phyloP scores from a whole-genome alignment of 2,888 invertebrate species.

The Volucella inanis region DNA sequence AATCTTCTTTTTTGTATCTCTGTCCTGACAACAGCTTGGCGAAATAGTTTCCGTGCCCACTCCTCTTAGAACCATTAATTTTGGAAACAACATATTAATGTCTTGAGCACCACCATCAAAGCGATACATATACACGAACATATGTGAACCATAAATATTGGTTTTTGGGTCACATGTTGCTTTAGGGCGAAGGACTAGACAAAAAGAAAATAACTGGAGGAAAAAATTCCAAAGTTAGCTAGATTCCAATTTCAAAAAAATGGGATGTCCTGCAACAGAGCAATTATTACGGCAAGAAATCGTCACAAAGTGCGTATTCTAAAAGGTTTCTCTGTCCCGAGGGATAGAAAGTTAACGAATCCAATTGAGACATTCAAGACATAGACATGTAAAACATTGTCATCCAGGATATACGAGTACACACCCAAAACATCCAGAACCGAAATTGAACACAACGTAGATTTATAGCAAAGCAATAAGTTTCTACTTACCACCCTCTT shows the following conservation, averaged over 20 bases:
- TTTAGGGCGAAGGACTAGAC: not conserved
- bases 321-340: not conserved
- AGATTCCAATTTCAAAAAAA: not conserved
- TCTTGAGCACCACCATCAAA: slow-evolving; percentile 34
- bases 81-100: slow-evolving; percentile 39
- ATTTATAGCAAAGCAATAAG: slow-evolving; percentile 45
- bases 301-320: slow-evolving; percentile 2
- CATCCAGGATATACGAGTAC: no score
- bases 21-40: not conserved
- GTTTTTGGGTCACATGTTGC: slow-evolving; percentile 49
- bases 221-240: no score
- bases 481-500: slow-evolving; percentile 1
- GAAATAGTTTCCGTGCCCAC: slow-evolving; percentile 9
- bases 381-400: no score
- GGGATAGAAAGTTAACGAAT: not conserved
- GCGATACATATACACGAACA: slow-evolving; percentile 1
- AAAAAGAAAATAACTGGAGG: not conserved
- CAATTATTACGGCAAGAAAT: slow-evolving; percentile 29
- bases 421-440: not conserved
- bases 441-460: slow-evolving; percentile 28
- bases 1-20: no score
- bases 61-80: slow-evolving; percentile 26
- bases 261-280: slow-evolving; percentile 26
- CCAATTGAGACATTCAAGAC: slow-evolving; percentile 36
- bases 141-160: slow-evolving; percentile 35